Percentiles rank a stretch among this genome's conserved stretches.
These are phyloP conservation scores for Clepsis dumicolana DNA, from an alignment of 2,888 invertebrate species.

Conservation along the genomic window DNA sequence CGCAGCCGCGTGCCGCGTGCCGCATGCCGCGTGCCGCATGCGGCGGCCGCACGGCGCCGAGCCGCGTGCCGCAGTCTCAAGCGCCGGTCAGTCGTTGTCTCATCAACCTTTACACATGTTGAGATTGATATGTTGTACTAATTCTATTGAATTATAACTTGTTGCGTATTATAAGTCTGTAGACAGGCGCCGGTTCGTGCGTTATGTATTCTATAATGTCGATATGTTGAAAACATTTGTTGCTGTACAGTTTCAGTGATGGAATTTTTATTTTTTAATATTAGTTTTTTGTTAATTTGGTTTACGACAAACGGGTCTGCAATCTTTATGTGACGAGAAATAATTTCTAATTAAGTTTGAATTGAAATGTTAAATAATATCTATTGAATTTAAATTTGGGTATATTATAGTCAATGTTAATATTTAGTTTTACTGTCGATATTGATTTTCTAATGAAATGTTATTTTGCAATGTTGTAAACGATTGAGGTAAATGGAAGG, in stretches of 20 bases:
- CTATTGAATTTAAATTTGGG: conserved; percentile 78
- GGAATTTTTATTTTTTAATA: conserved; percentile 78
- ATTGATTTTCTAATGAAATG: conserved; percentile 78
- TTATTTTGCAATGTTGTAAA: conserved; percentile 83
- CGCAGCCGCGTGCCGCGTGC: conserved; percentile 28
- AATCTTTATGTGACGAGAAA: conserved; percentile 77
- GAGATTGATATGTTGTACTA: conserved; percentile 86
- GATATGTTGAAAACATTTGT: conserved; percentile 69
- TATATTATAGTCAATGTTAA: conserved; percentile 84
- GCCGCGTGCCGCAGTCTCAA: conserved; percentile 48
- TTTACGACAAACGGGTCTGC: conserved; percentile 84
- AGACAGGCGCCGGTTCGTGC: conserved; percentile 54
- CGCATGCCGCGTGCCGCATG: conserved; percentile 46
- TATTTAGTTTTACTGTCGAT: conserved; percentile 75
- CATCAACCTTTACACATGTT: conserved; percentile 85
- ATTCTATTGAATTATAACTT: conserved; percentile 85
- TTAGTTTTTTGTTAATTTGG: conserved; percentile 79
- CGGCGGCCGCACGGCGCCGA: conserved; percentile 31
- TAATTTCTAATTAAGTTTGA: conserved; percentile 78
- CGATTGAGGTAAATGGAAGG: conserved; percentile 77
- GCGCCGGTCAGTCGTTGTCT: conserved; percentile 72
- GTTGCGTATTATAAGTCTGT: conserved; percentile 83
- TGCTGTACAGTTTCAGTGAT: conserved; percentile 73
- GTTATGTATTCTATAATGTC: conserved; percentile 51
- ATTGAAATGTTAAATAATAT: conserved; percentile 73